A percentile compares a stretch with the other conserved stretches of the same genome.
Conservation (phyloP, 2,113 vertebrate genomes). For the Grantiella picta region DNA sequence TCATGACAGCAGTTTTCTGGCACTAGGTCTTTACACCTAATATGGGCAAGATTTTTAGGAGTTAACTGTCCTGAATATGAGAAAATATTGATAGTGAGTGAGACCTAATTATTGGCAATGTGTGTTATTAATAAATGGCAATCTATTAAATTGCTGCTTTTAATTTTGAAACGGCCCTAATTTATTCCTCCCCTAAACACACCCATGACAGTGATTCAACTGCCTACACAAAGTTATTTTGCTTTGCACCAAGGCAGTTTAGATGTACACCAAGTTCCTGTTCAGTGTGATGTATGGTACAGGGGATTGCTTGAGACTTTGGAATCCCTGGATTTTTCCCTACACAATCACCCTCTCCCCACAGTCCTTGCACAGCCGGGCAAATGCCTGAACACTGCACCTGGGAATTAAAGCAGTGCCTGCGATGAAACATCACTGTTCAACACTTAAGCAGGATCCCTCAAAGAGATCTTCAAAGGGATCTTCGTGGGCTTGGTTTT, state of each 20-base stretch:
- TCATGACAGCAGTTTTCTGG: background rate
- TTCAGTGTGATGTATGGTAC: fast-evolving
- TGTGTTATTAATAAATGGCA: background rate
- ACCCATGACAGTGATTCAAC: background rate
- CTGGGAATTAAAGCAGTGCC: background rate
- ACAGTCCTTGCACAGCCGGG: background rate
- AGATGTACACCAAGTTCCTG: background rate
- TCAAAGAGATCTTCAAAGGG: background rate
- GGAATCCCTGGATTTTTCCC: background rate
- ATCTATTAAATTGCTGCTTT: background rate
- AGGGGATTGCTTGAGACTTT: fast-evolving
- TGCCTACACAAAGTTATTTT: background rate
- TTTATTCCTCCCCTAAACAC: background rate
- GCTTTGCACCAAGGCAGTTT: background rate
- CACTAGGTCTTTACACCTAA: background rate
- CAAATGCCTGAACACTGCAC: fast-evolving
- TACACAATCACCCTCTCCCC: background rate
- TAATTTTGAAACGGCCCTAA: background rate
- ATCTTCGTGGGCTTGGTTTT: background rate
- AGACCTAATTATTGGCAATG: background rate
- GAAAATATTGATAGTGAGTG: background rate
- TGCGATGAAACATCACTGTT: background rate
- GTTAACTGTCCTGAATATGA: background rate
- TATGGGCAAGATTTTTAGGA: background rate
- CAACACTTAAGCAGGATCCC: background rate